Conservation (phyloP, 2,113 vertebrate species). For the Spilogale gracilis region DNA sequence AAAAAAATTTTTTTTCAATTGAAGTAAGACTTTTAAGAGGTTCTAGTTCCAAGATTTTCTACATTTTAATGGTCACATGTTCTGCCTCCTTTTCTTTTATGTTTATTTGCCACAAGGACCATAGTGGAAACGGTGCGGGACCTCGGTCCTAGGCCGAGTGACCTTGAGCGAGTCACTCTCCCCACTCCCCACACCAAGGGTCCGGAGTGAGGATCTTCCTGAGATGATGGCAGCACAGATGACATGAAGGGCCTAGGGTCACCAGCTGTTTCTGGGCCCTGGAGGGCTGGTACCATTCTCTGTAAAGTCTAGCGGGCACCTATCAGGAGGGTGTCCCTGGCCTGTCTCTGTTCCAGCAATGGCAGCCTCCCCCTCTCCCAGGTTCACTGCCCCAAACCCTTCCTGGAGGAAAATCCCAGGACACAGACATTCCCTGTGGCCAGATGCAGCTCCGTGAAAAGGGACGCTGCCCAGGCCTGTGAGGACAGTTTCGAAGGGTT, state of each 20-base stretch:
- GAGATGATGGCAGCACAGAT: neutral
- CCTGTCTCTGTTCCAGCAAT: neutral
- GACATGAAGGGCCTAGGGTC: rapidly evolving
- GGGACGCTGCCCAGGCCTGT: neutral
- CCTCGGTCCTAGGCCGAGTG: neutral
- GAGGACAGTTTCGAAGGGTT: neutral
- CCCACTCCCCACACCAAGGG: neutral
- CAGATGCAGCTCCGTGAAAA: neutral
- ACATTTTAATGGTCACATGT: neutral
- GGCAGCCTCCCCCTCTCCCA: neutral
- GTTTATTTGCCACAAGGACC: neutral
- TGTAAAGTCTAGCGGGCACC: neutral
- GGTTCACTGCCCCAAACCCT: too few species aligned
- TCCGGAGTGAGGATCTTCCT: neutral
- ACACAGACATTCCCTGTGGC: neutral
- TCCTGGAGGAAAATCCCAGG: neutral
- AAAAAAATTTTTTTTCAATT: neutral
- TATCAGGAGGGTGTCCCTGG: neutral
- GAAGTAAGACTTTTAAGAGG: slow-evolving; percentile 1
- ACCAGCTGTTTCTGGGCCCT: neutral
- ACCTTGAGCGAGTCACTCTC: neutral
- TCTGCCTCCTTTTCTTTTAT: neutral
- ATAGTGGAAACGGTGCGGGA: neutral
- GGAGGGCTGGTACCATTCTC: neutral
- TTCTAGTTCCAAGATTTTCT: neutral